Percentiles rank a stretch among this genome's conserved stretches.
These are phyloP conservation scores for Arenicola marina DNA, from an alignment of 2,888 invertebrate species.

Conservation along the genomic window DNA sequence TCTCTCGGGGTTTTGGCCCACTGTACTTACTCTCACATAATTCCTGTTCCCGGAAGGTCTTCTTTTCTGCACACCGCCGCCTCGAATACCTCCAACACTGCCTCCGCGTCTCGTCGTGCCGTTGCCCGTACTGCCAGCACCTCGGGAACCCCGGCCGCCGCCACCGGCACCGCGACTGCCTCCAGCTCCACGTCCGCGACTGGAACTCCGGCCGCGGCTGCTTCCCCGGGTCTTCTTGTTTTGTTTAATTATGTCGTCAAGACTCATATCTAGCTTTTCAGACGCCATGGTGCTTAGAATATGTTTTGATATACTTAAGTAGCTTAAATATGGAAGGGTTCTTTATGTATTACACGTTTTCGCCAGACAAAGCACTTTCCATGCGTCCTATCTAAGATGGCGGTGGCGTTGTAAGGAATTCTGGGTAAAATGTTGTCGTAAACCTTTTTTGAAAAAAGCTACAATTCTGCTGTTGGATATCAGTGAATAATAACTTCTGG, in stretches of 20 bases:
- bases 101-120: constrained; percentile 9
- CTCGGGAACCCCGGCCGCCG: constrained; percentile 60
- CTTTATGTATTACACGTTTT: no score
- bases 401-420: no score
- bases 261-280: constrained; percentile 92
- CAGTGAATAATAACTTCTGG: no score
- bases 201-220: constrained; percentile 51
- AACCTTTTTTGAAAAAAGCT: no score
- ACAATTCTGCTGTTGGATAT: no score
- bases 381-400: no score
- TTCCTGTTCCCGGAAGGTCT: constrained; percentile 10
- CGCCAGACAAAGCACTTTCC: no score
- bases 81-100: constrained; percentile 31
- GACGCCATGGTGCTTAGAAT: constrained; percentile 18
- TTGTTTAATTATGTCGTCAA: constrained; percentile 91
- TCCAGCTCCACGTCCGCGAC: constrained; percentile 55
- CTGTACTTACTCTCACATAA: no score
- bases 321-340: neutral
- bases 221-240: constrained; percentile 65
- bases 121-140: neutral
- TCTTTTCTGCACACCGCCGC: constrained; percentile 55
- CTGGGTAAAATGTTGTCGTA: no score
- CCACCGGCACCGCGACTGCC: constrained; percentile 64
- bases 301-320: no score
- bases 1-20: no score